Percentiles rank a stretch among this genome's conserved stretches.
These are phyloP conservation scores for Marmota flaviventris DNA, from an alignment of 2,113 vertebrate species.

Conservation along the genomic window DNA sequence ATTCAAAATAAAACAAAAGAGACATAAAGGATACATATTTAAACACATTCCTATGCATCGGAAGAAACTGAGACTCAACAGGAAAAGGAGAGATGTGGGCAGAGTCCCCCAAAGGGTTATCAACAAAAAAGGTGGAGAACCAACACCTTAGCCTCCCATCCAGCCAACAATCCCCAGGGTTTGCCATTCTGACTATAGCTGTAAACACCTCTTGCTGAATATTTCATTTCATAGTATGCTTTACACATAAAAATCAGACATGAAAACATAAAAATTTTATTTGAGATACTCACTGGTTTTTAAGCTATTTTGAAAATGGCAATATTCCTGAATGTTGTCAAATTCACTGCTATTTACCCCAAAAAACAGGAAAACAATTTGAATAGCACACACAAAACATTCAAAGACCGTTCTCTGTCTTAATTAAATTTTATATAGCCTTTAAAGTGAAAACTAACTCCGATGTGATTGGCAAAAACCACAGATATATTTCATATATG, in stretches of 20 bases:
- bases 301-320: not conserved
- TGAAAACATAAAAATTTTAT: constrained; percentile 13
- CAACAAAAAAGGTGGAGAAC: not conserved
- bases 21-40: not conserved
- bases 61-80: not conserved
- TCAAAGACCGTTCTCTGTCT: not conserved
- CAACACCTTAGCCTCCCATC: not conserved
- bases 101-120: not conserved
- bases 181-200: not conserved
- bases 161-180: not conserved
- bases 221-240: constrained; percentile 14
- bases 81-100: not conserved
- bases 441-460: not conserved
- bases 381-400: not conserved
- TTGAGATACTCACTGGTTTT: constrained; percentile 60
- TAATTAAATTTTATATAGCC: not conserved
- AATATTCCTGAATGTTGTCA: not conserved
- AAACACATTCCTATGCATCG: not conserved
- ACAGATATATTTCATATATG: not conserved
- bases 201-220: not conserved
- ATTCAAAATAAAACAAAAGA: not conserved
- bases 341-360: not conserved
- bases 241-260: constrained; percentile 14
- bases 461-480: not conserved
- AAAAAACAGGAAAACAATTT: constrained; percentile 10